Percentiles rank a stretch among this genome's conserved stretches.
These are phyloP conservation scores for Smittia sp. DNA, from an alignment of 2,888 invertebrate species.

Conservation along the genomic window DNA sequence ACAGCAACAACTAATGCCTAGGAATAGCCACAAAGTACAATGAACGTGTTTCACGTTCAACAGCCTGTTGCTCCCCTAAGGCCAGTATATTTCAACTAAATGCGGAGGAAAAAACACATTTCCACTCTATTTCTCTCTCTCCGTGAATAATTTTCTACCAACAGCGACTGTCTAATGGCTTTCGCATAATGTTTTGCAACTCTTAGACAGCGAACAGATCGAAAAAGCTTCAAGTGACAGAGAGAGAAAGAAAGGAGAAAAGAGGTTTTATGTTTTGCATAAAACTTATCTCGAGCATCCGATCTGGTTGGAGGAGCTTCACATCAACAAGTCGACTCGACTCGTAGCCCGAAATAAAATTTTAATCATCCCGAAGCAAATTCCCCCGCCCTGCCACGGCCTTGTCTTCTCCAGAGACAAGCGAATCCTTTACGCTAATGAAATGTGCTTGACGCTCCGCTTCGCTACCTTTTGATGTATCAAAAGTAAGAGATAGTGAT, in stretches of 20 bases:
- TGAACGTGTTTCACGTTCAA: constrained; percentile 30
- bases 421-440: neutral
- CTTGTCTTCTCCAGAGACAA: neutral
- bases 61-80: constrained; percentile 39
- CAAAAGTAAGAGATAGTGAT: neutral
- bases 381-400: neutral
- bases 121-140: neutral
- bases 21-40: constrained; percentile 32
- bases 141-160: neutral
- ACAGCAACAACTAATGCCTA: constrained; percentile 10
- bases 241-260: neutral
- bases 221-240: constrained; percentile 18
- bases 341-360: neutral
- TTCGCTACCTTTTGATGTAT: constrained; percentile 7
- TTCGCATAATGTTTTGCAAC: neutral
- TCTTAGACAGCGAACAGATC: constrained; percentile 13
- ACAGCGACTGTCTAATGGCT: constrained; percentile 9
- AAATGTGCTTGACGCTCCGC: neutral
- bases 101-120: neutral
- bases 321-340: neutral
- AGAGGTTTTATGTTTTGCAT: constrained; percentile 19
- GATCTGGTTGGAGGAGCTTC: neutral
- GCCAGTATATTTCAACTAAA: constrained; percentile 34
- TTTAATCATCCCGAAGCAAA: constrained; percentile 1
- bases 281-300: constrained; percentile 21